Percentiles rank a stretch among this genome's conserved stretches.
Evolutionary conservation across 2,113 vertebrate genomes (phyloP).

Genomic region (Brachyhypopomus occidentalis): DNA sequence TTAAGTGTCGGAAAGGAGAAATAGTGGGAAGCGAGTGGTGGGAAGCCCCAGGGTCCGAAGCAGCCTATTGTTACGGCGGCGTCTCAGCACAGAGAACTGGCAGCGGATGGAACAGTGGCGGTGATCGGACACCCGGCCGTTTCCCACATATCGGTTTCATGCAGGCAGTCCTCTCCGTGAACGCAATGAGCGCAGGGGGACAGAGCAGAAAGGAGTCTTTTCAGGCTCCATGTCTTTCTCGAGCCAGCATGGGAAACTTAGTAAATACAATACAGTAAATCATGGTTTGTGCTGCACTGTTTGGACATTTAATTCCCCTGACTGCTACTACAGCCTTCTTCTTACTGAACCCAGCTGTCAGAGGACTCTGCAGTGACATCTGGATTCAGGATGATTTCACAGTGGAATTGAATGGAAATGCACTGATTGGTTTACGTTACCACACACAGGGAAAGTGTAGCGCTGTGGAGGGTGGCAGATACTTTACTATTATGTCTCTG

Average conservation of each 20-base stretch:
- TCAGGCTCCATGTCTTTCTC: constrained; percentile 37
- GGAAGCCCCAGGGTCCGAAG: constrained; percentile 38
- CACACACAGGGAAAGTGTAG: constrained; percentile 7
- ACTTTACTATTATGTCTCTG: constrained; percentile 7
- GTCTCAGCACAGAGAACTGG: constrained; percentile 43
- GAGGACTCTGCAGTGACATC: constrained; percentile 5
- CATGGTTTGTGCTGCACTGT: constrained; percentile 37
- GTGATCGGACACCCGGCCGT: constrained; percentile 45
- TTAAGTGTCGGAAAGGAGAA: constrained; percentile 45
- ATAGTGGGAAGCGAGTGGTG: constrained; percentile 36
- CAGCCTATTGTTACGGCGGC: constrained; percentile 59
- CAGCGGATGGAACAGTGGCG: constrained; percentile 39
- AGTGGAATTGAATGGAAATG: constrained; percentile 15
- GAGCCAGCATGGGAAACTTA: neutral
- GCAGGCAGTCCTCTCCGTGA: constrained; percentile 32
- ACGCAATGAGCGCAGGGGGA: constrained; percentile 27
- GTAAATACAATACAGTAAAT: constrained; percentile 39
- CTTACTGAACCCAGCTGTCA: neutral
- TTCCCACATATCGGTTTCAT: constrained; percentile 53
- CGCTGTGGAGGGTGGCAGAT: neutral
- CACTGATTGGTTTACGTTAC: constrained; percentile 8
- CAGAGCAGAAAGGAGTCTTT: constrained; percentile 51
- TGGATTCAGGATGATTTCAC: constrained; percentile 31
- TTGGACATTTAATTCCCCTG: constrained; percentile 39
- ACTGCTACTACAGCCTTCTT: constrained; percentile 26